phyloP scores from a whole-genome alignment of 2,113 vertebrate genomes.

The Apeltes quadracus region DNA sequence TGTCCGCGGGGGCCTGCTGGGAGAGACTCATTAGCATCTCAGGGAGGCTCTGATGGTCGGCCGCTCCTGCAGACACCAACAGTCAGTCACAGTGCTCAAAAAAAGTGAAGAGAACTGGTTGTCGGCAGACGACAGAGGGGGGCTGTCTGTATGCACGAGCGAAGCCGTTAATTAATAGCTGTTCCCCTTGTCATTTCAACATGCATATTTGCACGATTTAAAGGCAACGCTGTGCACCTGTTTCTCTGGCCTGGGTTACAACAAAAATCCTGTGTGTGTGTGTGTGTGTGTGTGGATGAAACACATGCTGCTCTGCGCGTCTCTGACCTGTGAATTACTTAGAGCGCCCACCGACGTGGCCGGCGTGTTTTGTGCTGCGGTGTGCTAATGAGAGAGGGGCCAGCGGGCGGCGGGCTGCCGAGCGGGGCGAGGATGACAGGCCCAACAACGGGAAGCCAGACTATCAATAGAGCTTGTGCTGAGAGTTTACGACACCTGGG shows the following conservation, averaged over 20 bases:
- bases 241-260: conserved; percentile 11
- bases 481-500: conserved; percentile 61
- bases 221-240: neutral
- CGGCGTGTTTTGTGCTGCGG: conserved; percentile 22
- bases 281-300: conserved; percentile 5
- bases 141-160: conserved; percentile 10
- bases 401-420: conserved; percentile 43
- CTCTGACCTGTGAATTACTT: conserved; percentile 62
- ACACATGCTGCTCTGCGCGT: conserved; percentile 29
- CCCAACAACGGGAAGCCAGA: conserved; percentile 38
- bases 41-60: conserved; percentile 38
- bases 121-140: conserved; percentile 30
- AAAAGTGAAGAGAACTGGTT: conserved; percentile 16
- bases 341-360: conserved; percentile 42
- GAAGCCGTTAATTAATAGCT: neutral
- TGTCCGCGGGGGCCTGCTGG: conserved; percentile 59
- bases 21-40: conserved; percentile 59
- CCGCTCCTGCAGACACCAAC: conserved; percentile 22
- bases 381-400: conserved; percentile 58
- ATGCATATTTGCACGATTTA: neutral
- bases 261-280: conserved; percentile 13
- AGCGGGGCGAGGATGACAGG: conserved; percentile 51
- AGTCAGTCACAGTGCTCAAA: neutral
- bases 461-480: conserved; percentile 68
- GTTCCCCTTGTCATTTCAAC: neutral